phyloP scores from a whole-genome alignment of 2,888 invertebrate genomes.

The Pristionchus entomophagus region DNA sequence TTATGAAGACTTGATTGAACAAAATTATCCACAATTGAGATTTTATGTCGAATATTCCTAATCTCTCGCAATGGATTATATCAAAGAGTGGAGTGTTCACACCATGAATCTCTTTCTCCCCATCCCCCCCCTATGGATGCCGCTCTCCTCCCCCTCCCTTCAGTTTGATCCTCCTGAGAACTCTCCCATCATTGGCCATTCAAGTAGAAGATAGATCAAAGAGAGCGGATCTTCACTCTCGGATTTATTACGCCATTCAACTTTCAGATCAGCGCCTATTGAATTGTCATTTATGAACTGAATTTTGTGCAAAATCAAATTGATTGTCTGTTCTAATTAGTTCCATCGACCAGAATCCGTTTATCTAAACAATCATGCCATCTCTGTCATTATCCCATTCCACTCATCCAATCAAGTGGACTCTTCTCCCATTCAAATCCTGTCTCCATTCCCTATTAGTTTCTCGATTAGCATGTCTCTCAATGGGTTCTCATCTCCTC shows the following conservation, averaged over 20 bases:
- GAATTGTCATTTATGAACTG: no score
- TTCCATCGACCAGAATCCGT: no score
- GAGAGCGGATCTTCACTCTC: neutral
- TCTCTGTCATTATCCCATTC: neutral
- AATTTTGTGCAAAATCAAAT: no score
- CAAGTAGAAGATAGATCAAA: neutral
- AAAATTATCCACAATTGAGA: neutral
- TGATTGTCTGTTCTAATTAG: no score
- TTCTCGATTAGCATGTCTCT: neutral
- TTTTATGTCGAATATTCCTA: neutral
- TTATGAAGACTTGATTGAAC: neutral
- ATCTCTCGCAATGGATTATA: neutral
- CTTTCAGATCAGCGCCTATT: no score
- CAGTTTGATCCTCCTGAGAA: constrained; percentile 31
- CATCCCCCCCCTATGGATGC: neutral
- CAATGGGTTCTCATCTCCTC: constrained; percentile 32
- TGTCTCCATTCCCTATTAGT: constrained; percentile 34
- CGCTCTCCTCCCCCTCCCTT: neutral
- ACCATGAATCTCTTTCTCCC: neutral
- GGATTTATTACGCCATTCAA: neutral
- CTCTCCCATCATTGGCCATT: constrained; percentile 35
- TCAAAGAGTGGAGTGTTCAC: neutral
- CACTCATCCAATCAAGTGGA: constrained; percentile 6
- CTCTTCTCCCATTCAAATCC: neutral
- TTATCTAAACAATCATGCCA: no score